Conservation (phyloP, 1,140 invertebrate genomes). For the Camponotus floridanus region DNA sequence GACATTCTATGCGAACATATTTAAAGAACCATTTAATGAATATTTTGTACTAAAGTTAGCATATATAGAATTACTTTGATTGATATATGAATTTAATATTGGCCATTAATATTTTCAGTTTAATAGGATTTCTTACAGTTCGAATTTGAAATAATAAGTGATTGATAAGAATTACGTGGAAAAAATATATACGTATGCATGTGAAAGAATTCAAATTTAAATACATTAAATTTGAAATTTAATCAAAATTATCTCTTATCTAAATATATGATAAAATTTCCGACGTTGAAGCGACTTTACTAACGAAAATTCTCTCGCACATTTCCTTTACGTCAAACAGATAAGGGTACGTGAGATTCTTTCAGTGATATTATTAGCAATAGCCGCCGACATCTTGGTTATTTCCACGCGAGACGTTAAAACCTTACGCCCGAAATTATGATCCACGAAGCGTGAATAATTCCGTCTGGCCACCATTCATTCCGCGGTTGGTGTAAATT, state of each 20-base stretch:
- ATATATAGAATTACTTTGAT: background rate
- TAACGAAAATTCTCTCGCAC: constrained; percentile 5
- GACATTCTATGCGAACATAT: background rate
- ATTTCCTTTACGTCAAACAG: background rate
- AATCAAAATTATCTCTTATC: constrained; percentile 34
- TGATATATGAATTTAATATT: background rate
- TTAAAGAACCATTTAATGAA: background rate
- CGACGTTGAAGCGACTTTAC: background rate
- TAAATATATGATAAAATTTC: constrained; percentile 24
- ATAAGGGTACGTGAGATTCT: background rate
- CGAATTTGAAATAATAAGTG: background rate
- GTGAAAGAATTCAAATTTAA: constrained; percentile 10
- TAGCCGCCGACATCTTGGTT: constrained; percentile 44
- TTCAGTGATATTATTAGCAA: constrained; percentile 19
- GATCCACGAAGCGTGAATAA: constrained; percentile 78
- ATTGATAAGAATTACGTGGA: constrained; percentile 1
- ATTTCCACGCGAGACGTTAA: constrained; percentile 43
- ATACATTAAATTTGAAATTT: background rate
- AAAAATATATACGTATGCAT: too few relatives aligned
- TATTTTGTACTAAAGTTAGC: background rate
- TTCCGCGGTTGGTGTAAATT: constrained; percentile 79
- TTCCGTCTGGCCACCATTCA: constrained; percentile 79
- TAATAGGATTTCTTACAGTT: background rate
- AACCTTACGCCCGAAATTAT: constrained; percentile 57
- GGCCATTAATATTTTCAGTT: background rate